Evolutionary conservation across 2,888 invertebrate species (phyloP).

Genomic region (Epistrophella euchroma): DNA sequence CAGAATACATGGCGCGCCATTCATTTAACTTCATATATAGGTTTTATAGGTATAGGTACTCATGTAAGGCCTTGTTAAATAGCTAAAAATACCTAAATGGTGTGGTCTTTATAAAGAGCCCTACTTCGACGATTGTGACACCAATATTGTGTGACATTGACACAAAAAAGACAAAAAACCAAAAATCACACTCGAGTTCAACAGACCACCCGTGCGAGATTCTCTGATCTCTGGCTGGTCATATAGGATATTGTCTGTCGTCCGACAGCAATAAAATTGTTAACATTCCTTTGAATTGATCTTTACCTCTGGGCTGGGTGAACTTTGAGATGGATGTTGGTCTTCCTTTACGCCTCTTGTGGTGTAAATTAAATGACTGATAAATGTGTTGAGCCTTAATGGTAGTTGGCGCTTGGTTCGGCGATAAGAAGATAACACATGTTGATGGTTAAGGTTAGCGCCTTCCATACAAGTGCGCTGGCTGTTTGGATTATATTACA

Average conservation of each 20-base stretch:
- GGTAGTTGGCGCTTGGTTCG: slow-evolving; percentile 72
- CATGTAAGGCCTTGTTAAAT: slow-evolving; percentile 59
- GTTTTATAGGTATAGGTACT: background rate
- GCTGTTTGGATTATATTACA: slow-evolving; percentile 73
- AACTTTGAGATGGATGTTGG: slow-evolving; percentile 51
- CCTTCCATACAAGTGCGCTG: slow-evolving; percentile 54
- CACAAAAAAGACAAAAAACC: slow-evolving; percentile 47
- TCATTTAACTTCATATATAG: slow-evolving; percentile 11
- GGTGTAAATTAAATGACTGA: slow-evolving; percentile 74
- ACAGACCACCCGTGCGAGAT: slow-evolving; percentile 65
- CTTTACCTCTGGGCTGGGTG: slow-evolving; percentile 20
- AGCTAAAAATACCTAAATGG: slow-evolving; percentile 63
- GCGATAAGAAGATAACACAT: slow-evolving; percentile 71
- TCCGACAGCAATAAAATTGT: slow-evolving; percentile 70
- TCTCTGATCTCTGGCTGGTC: slow-evolving; percentile 64
- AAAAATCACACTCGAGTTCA: slow-evolving; percentile 21
- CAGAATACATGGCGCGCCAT: slow-evolving; percentile 34
- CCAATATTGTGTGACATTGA: slow-evolving; percentile 66
- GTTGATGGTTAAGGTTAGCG: slow-evolving; percentile 58
- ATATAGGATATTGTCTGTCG: slow-evolving; percentile 64
- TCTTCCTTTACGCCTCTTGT: slow-evolving; percentile 68
- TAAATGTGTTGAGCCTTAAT: slow-evolving; percentile 74
- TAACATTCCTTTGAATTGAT: slow-evolving; percentile 69
- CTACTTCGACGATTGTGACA: slow-evolving; percentile 33
- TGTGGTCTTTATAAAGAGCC: slow-evolving; percentile 45